Conservation (phyloP, 2,888 invertebrate genomes). For the Ochropleura plecta region DNA sequence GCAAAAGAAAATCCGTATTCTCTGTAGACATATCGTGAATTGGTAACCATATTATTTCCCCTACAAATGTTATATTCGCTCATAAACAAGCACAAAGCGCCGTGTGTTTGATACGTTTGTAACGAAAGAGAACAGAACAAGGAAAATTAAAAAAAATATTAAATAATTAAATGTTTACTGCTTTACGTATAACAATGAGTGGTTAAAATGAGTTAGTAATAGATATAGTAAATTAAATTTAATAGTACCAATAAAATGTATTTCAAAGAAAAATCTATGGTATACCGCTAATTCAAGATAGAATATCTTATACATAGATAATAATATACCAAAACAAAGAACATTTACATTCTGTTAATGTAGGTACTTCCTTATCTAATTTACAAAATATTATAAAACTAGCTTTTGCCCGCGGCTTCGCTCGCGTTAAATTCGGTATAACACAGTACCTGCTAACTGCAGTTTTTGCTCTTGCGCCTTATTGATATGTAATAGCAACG, state of each 20-base stretch:
- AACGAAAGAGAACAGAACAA: slow-evolving; percentile 23
- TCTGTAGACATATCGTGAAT: not conserved
- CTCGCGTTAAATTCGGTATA: no score
- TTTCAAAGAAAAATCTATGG: not conserved
- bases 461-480: no score
- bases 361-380: not conserved
- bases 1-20: not conserved
- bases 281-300: not conserved
- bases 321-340: not conserved
- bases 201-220: slow-evolving; percentile 25
- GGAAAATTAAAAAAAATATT: slow-evolving; percentile 29
- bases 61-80: not conserved
- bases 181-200: slow-evolving; percentile 18
- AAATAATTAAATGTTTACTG: not conserved
- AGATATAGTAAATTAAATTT: slow-evolving; percentile 1
- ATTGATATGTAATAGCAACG: no score
- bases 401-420: no score
- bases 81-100: not conserved
- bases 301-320: not conserved
- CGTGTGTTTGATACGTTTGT: not conserved
- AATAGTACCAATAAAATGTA: not conserved
- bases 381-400: not conserved
- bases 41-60: not conserved
- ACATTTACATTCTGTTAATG: not conserved
- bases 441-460: no score